Evolutionary conservation across 2,113 vertebrate species (phyloP).

Genomic region (Phodopus roborovskii): DNA sequence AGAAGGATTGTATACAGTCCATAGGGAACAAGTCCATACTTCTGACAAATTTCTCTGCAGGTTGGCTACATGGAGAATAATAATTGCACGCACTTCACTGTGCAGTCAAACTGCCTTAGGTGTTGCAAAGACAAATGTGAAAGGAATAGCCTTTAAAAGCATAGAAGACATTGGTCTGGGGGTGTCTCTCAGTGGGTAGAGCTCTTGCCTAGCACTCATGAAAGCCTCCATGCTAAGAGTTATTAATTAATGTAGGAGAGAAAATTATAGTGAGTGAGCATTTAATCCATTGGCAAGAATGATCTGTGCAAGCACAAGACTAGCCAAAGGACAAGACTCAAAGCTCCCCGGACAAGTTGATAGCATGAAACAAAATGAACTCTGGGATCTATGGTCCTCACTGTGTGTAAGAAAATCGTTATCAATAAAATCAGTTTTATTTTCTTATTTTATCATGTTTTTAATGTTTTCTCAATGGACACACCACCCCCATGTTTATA

Average conservation of each 20-base stretch:
- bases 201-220: not conserved
- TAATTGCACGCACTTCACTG: not conserved
- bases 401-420: not conserved
- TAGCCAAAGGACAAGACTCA: not conserved
- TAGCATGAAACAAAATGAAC: not conserved
- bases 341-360: not conserved
- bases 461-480: not conserved
- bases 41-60: not conserved
- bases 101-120: not conserved
- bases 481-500: constrained; percentile 11
- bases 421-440: not conserved
- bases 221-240: not conserved
- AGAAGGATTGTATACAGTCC: not conserved
- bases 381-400: not conserved
- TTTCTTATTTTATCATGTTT: not conserved
- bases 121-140: not conserved
- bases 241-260: not conserved
- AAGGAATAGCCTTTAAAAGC: not conserved
- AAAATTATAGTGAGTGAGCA: not conserved
- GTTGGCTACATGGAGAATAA: not conserved
- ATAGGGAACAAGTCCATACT: not conserved
- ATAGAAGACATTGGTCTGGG: not conserved
- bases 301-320: not conserved
- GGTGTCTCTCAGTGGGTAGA: not conserved
- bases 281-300: constrained; percentile 26